Evolutionary conservation across 35 echinoderm and acorn worm species (phyloP).

Genomic region (Eucidaris tribuloides): DNA sequence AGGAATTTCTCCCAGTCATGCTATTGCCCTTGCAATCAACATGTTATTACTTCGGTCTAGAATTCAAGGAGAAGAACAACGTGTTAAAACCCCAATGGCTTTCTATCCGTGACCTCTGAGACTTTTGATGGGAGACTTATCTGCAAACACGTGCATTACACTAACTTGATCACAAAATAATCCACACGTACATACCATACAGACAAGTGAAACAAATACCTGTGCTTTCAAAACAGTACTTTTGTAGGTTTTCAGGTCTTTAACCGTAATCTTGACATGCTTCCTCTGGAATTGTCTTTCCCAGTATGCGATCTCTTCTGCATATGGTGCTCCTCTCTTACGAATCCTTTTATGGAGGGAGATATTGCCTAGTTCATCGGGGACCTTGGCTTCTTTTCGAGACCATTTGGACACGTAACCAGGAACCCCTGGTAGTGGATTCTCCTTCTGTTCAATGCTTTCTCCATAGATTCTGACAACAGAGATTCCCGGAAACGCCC

Average conservation of each 20-base stretch:
- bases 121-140: no score
- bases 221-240: not conserved
- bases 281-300: not conserved
- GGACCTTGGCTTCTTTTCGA: slow-evolving; percentile 26
- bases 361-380: not conserved
- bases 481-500: slow-evolving; percentile 40
- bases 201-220: no score
- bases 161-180: no score
- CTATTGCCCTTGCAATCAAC: no score
- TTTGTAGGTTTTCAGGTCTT: not conserved
- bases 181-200: no score
- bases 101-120: no score
- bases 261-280: not conserved
- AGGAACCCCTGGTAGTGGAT: slow-evolving; percentile 57
- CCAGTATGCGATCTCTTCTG: not conserved
- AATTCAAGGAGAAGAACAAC: no score
- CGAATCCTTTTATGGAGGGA: slow-evolving; percentile 50
- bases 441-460: slow-evolving; percentile 54
- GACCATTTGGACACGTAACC: slow-evolving; percentile 26
- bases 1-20: no score
- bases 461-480: slow-evolving; percentile 82
- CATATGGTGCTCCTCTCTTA: slow-evolving; percentile 5
- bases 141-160: no score
- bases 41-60: no score
- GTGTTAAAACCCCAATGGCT: no score